Base-by-base conservation (phyloP, 2,797 vertebrate genomes). In the Pipistrellus pipistrellus region DNA sequence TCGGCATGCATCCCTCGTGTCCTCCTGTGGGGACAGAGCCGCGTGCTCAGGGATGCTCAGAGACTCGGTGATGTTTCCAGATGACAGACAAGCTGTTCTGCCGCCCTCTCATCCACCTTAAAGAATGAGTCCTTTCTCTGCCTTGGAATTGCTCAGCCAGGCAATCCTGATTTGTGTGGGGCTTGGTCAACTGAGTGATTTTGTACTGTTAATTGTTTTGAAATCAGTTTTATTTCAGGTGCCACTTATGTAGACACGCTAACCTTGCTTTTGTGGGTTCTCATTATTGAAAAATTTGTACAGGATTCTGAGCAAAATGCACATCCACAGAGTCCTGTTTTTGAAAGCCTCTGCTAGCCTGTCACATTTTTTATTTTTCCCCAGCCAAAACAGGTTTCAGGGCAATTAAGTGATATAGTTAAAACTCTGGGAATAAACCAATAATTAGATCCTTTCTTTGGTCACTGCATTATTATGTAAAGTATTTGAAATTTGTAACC, bases 161-260 rank as follows among this genome's bases (percentile, higher is more conserved):
- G 57, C 46, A 18, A 15, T 32, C 75, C 84, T 38, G n/a, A 46
- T 51, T 20, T n/a, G 25, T 2, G 0, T 30, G 44, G 35, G 44
- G 18, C 51, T 51, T 66, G 51, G 57, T 18, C 25, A 18, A 6
- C 2, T 3, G 38, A 48, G 27, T 41, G 84, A 86, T 46, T 88
- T n/a, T 81, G 41, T 51, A 27, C 57, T 15, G 12, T n/a, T 68
- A 25, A 30, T 73, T 86, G 46, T 88, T 85, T 93, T 64, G 85
- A 83, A 91, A 76, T 84, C 23, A 17, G n/a, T 81, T 81, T 77
- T 62, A 77, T 90, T 86, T 76, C 35, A 3, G 62, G 35, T 64
- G 9, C 57, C 51, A 48, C 27, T 73, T 93, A 46, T 48, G 53
- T 20, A 59, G 41, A 23, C 32, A 84, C 13, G 27, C 27, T 55